A percentile compares a stretch with the other conserved stretches of the same genome.
Conservation (phyloP, 2,888 invertebrate genomes). For the Apodemia duryi region DNA sequence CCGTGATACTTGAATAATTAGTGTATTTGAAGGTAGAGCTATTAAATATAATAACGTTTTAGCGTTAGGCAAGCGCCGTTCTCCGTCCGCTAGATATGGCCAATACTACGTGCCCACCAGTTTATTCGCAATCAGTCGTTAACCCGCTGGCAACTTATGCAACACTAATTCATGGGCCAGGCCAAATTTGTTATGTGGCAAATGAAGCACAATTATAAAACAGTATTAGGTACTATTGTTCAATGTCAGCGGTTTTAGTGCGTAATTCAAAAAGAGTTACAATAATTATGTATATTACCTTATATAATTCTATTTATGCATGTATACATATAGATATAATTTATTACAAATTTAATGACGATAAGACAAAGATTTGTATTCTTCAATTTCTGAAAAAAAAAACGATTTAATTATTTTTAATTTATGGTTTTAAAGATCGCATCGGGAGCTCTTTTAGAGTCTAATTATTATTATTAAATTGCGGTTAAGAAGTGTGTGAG, state of each 20-base stretch:
- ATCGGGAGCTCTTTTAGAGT: no score
- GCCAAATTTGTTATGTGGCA: constrained; percentile 25
- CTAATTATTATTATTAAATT: not conserved
- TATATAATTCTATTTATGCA: not conserved
- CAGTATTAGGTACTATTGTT: constrained; percentile 30
- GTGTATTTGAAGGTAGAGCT: constrained; percentile 26
- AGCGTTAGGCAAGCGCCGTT: constrained; percentile 37
- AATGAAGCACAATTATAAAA: constrained; percentile 37
- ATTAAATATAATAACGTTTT: constrained; percentile 43
- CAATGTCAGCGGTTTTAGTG: constrained; percentile 36
- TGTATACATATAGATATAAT: no score
- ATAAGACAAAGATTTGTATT: no score
- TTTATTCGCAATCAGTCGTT: constrained; percentile 54
- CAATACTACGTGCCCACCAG: constrained; percentile 39
- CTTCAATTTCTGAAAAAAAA: no score
- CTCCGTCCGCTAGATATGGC: constrained; percentile 29
- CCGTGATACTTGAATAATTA: not conserved
- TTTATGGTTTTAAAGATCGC: no score
- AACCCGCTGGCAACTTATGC: constrained; percentile 42
- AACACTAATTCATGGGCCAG: constrained; percentile 37
- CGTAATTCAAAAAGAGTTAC: not conserved
- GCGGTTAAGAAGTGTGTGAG: not conserved
- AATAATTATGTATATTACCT: not conserved
- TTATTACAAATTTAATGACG: no score
- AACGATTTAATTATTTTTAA: no score